These are phyloP conservation scores for Chrysolina oricalcia DNA, from an alignment of 2,888 invertebrate genomes.

Conservation along the genomic window DNA sequence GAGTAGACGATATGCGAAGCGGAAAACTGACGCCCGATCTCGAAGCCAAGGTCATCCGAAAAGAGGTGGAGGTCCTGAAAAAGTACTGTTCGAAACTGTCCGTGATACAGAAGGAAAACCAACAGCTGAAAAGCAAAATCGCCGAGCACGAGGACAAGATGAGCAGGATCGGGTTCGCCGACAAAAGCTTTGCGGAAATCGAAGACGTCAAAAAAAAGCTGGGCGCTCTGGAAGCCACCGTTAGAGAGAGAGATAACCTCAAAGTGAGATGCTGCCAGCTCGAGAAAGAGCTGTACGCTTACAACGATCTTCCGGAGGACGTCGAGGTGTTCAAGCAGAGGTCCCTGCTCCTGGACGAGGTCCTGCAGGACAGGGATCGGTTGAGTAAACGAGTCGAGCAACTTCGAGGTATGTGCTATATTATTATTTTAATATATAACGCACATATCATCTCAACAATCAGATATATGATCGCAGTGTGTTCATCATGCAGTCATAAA, in stretches of 20 bases:
- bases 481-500: too few species aligned
- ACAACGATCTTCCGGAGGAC: slow-evolving; percentile 62
- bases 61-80: slow-evolving; percentile 66
- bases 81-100: slow-evolving; percentile 66
- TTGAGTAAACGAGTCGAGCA: slow-evolving; percentile 61
- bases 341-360: slow-evolving; percentile 63
- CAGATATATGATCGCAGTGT: too few species aligned
- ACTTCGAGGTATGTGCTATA: slow-evolving; percentile 51
- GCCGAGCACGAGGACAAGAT: slow-evolving; percentile 48
- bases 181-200: slow-evolving; percentile 33
- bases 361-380: slow-evolving; percentile 58
- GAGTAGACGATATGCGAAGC: slow-evolving; percentile 54
- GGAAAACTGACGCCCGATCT: slow-evolving; percentile 59
- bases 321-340: slow-evolving; percentile 62
- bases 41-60: slow-evolving; percentile 64
- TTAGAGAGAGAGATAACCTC: slow-evolving; percentile 62
- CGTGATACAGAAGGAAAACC: slow-evolving; percentile 65
- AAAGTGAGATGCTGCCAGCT: slow-evolving; percentile 59
- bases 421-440: too few species aligned
- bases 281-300: slow-evolving; percentile 62
- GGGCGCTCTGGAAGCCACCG: slow-evolving; percentile 50
- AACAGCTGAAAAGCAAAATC: slow-evolving; percentile 58
- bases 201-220: slow-evolving; percentile 54
- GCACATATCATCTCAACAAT: too few species aligned
- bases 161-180: slow-evolving; percentile 39